These are phyloP conservation scores for Habroteleia sp. DNA, from an alignment of 2,888 invertebrate genomes.

Conservation along the genomic window DNA sequence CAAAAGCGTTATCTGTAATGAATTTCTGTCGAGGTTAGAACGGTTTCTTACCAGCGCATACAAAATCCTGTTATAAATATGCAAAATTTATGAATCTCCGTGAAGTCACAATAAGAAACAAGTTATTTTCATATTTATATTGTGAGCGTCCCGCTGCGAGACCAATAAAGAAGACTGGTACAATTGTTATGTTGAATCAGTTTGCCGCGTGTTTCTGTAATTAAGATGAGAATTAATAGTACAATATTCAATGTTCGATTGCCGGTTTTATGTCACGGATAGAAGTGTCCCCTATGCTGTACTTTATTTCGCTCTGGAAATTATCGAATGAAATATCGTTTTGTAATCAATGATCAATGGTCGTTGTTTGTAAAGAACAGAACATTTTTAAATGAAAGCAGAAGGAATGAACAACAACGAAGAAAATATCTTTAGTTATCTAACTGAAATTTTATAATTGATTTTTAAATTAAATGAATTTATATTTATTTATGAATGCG, in stretches of 20 bases:
- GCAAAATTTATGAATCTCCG: conserved; percentile 48
- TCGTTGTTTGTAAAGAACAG: too few species aligned
- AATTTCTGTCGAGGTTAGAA: conserved; percentile 39
- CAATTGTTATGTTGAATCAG: conserved; percentile 58
- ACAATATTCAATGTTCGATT: conserved; percentile 34
- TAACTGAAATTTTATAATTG: too few species aligned
- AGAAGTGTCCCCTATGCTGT: conserved; percentile 23
- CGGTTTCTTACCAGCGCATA: conserved; percentile 26
- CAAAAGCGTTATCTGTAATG: conserved; percentile 30
- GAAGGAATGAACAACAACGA: too few species aligned
- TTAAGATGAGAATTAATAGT: conserved; percentile 58
- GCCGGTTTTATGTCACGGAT: conserved; percentile 28
- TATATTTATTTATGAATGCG: too few species aligned
- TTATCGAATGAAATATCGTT: conserved; percentile 1
- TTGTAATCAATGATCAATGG: too few species aligned
- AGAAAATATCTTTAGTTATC: too few species aligned
- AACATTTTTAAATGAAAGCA: too few species aligned
- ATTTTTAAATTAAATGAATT: too few species aligned
- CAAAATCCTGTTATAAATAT: conserved; percentile 48
- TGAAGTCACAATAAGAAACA: conserved; percentile 56
- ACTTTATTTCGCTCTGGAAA: not conserved
- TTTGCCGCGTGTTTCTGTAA: conserved; percentile 48
- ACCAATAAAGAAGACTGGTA: conserved; percentile 50
- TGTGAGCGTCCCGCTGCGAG: conserved; percentile 37
- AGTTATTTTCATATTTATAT: conserved; percentile 57